phyloP scores from a whole-genome alignment of 64 coral and sea anemone species.

The Trachythela sp. region DNA sequence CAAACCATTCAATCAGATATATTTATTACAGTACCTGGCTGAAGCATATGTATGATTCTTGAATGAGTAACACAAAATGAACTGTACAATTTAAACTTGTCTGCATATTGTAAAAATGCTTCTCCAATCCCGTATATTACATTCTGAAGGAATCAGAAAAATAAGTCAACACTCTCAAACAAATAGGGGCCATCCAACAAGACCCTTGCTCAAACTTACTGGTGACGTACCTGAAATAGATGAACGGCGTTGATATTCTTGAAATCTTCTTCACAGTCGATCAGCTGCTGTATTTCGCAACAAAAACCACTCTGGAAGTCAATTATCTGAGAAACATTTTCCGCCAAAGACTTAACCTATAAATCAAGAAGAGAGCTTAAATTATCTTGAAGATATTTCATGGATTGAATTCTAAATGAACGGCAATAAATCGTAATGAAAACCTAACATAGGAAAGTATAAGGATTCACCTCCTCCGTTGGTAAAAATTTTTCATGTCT shows the following conservation, averaged over 20 bases:
- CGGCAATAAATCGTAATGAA: neutral
- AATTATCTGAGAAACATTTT: neutral
- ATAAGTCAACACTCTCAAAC: neutral
- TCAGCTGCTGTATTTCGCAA: neutral
- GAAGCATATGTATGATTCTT: constrained; percentile 78
- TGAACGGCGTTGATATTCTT: neutral
- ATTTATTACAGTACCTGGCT: constrained; percentile 71
- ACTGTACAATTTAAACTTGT: constrained; percentile 96
- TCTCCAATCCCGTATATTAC: constrained; percentile 82
- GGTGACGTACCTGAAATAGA: neutral
- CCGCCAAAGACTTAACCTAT: neutral
- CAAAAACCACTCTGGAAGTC: neutral
- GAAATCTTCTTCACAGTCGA: neutral
- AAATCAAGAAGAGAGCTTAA: neutral
- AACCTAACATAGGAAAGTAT: neutral
- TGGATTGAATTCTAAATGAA: no score
- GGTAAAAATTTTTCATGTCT: constrained; percentile 93
- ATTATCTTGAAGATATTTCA: no score
- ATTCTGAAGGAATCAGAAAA: constrained; percentile 47
- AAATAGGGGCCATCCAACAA: neutral
- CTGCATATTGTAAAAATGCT: constrained; percentile 86
- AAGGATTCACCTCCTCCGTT: constrained; percentile 53
- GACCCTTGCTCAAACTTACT: neutral
- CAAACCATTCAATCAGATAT: no score
- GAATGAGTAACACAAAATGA: constrained; percentile 95